Evolutionary conservation across 2,888 invertebrate species (phyloP).

Genomic region (Apoda limacodes): DNA sequence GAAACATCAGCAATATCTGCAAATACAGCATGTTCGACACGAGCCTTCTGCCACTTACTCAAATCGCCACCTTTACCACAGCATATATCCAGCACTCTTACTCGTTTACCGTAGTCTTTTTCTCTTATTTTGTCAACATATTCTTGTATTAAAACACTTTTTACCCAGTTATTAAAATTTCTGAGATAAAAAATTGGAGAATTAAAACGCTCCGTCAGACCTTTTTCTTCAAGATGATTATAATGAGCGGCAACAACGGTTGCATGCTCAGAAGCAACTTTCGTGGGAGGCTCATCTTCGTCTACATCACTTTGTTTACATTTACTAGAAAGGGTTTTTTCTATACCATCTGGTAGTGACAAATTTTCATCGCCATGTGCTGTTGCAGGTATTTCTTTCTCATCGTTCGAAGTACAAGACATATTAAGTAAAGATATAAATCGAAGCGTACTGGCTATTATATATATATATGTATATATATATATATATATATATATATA

Average conservation of each 20-base stretch:
- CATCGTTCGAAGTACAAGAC: too few species aligned
- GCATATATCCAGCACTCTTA: slow-evolving; percentile 91
- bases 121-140: slow-evolving; percentile 76
- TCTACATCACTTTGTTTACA: slow-evolving; percentile 6
- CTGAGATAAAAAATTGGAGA: slow-evolving; percentile 94
- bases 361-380: neutral
- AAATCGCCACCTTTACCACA: slow-evolving; percentile 99
- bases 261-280: slow-evolving; percentile 51
- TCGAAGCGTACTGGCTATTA: too few species aligned
- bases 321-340: neutral
- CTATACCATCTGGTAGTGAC: neutral
- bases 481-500: too few species aligned
- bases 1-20: slow-evolving; percentile 95
- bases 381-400: too few species aligned
- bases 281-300: slow-evolving; percentile 12
- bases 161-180: slow-evolving; percentile 99
- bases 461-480: too few species aligned
- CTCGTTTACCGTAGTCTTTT: slow-evolving; percentile 74
- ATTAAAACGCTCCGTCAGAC: slow-evolving; percentile 81
- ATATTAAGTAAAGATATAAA: too few species aligned
- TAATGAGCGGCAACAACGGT: slow-evolving; percentile 91
- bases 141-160: slow-evolving; percentile 93
- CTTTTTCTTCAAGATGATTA: slow-evolving; percentile 88
- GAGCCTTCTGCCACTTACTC: slow-evolving; percentile 92
- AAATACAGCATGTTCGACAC: slow-evolving; percentile 86